Evolutionary conservation across 2,113 vertebrate genomes (phyloP).

Genomic region (Entosphenus tridentatus): DNA sequence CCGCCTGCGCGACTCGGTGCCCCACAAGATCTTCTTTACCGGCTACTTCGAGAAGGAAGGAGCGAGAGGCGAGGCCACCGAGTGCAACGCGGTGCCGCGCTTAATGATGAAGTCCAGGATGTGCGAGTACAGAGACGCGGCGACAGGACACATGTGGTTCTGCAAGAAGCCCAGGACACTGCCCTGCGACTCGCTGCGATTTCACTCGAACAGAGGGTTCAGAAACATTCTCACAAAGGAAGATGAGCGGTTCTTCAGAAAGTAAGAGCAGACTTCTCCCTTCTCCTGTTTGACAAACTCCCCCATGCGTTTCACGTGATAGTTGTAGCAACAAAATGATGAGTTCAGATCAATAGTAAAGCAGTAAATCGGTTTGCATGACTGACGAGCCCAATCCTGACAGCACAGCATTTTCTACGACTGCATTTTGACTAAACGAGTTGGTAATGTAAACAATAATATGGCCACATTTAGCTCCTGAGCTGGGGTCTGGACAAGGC

Average conservation of each 20-base stretch:
- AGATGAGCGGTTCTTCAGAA: constrained; percentile 59
- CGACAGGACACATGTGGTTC: constrained; percentile 85
- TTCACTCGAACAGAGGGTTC: constrained; percentile 66
- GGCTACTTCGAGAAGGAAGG: constrained; percentile 56
- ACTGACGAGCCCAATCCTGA: too few relatives aligned
- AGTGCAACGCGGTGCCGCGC: constrained; percentile 65
- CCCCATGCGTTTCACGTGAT: too few relatives aligned
- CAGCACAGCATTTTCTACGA: too few relatives aligned
- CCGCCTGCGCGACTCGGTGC: constrained; percentile 41
- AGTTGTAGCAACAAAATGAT: too few relatives aligned
- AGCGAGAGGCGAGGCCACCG: constrained; percentile 40
- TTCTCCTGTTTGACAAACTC: too few relatives aligned
- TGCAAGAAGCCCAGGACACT: constrained; percentile 75
- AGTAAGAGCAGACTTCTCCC: constrained; percentile 21
- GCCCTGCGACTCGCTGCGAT: constrained; percentile 52
- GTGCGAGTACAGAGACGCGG: constrained; percentile 72
- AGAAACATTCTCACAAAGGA: constrained; percentile 48
- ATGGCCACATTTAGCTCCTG: too few relatives aligned
- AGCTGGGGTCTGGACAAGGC: too few relatives aligned
- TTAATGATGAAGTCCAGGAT: constrained; percentile 24
- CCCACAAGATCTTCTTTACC: constrained; percentile 66
- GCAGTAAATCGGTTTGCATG: too few relatives aligned
- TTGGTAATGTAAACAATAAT: too few relatives aligned
- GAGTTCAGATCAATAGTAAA: too few relatives aligned
- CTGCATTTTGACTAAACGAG: too few relatives aligned